Base-by-base conservation (phyloP, 2,113 vertebrate species). In the Ellobius talpinus region DNA sequence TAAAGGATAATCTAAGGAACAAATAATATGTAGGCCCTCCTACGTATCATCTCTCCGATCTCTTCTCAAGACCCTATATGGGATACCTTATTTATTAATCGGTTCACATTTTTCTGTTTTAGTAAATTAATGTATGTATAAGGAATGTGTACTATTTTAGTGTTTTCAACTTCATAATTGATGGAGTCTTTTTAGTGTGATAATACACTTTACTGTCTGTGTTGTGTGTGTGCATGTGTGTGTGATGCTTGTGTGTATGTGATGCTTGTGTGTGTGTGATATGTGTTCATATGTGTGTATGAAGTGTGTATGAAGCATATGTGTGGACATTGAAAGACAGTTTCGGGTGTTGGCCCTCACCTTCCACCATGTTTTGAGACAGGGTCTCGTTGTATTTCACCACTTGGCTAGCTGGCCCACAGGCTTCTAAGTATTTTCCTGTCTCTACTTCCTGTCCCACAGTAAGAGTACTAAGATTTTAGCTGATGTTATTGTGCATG, bases 141-240 rank as follows among this genome's bases (percentile, higher is more conserved):
- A 93, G 88, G 0, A 89, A 79, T 89, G 33, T 77, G 31, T 61
- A 19, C 45, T 77, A 42, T 86, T 82, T 95, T 72, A 77, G 52
- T 63, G 66, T 73, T 88, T 90, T 95, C 13, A 96, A 68, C 68
- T 42, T 87, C 6, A 73, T 70, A 81, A 87, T 81, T 94, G 77
- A 45, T 47, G 52, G 31, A 77, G 19, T 26, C 24, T 42, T 61
- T 90, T 90, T 86, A 11, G 29, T 29, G 86, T 73, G 61, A 86
- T 2, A 58, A 42, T 61, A 36, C 33, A 36, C 36, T 90, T 92
- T 39, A 29, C 36, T 5, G 0, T 42, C 7, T 19, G n/a, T 73
- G 72, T 65, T 76, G 50, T 81, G 50, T n/a, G 50, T 3, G 0
- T 0, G 6, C 58, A 21, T 55, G 33, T 82, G 11, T 61, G 79